Base-by-base conservation (phyloP, 30 jellyfish, hydroid and myxozoan species). In the Aurelia aurita region DNA sequence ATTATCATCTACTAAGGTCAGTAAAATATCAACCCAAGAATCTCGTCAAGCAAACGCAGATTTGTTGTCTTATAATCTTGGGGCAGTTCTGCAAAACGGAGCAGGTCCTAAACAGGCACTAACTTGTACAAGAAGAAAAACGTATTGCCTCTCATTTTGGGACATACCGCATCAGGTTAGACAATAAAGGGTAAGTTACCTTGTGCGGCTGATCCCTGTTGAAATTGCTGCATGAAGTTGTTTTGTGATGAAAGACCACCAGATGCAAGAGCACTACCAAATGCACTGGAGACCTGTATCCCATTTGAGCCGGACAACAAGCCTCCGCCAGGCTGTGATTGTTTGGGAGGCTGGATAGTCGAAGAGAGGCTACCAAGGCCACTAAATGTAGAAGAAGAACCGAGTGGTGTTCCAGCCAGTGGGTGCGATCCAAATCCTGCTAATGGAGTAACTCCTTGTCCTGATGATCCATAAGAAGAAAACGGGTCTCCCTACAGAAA, bases 281-380 rank as follows among this genome's bases (percentile, higher is more conserved):
- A 82, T 10, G 78, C 85, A 53, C 85, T 73, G 16, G 85, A 53
- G 11, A 77, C 61, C 47, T 82, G 91, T 20, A 35, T 57, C 23
- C 91, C 91, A 82, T 82, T 82, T 19, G 85, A 49, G 21, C 91
- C 64, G 12, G 89, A 64, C 79, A 74, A 59, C 61, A 53, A 34
- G 45, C 76, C 70, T 22, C 31, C 49, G 25, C 92, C 84, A 44
- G 59, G 47, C 39, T 59, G 96, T 27, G 84, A 80, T n/a, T 67
- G 87, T 43, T 79, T 88, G 11, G 91, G 85, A 22, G 86, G 90
- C 84, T 87, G 90, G 32, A 74, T 77, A 3, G 97, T 58, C 7
- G 97, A 90, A 31, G 97, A 57, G 44, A 91, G 87, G 60, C 93
- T 69, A 44, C 96, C 96, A 11, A 91, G 89, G 47, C 97, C 90